Base-by-base conservation (phyloP, 92 coral and sea anemone species). In the Anthopleura xanthogrammica region DNA sequence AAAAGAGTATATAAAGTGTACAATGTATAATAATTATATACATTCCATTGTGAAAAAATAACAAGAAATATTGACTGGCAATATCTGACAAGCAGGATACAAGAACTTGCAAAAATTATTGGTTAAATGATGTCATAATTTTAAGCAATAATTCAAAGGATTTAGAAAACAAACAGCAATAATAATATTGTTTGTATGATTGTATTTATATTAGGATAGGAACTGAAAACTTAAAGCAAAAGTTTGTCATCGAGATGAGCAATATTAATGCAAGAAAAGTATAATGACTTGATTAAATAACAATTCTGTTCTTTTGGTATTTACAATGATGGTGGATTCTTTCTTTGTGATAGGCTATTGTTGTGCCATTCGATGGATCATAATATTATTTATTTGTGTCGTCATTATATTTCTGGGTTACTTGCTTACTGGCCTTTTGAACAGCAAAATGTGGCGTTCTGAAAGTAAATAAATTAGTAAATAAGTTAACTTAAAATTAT, bases 401-500 rank as follows among this genome's bases (percentile, higher is more conserved):
- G 1, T 78, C 81, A 52, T 72, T 40, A 29, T 29, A 19, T 12
- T 0, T 72, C 19, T 36, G 7, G 77, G 81, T 83, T 2, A 85
- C 86, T 52, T 89, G 94, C 76, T 83, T 2, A 85, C 86, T 52
- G 90, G 94, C 76, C 95, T 91, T 83, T 84, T 94, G 93, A 94
- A 94, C 80, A 92, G 77, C 39, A 94, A 85, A 29, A 94, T 84
- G 76, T 94, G 98, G 60, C 90, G 92, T 79, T 94, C 98, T 94
- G 84, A 76, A 91, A 85, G 16, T 52, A 41, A 62, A 56, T 20
- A 58, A 62, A 7, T 3, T 20, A 19, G 70, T 5, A 14, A 20
- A 62, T 20, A 20, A 20, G 23, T 17, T 50, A 5, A 78, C 17
- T 36, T 29, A 29, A 77, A 78, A 78, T 12, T 10, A n/a, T 46